Evolutionary conservation across 2,797 vertebrate species (phyloP).

Genomic region (Lacerta viridis): DNA sequence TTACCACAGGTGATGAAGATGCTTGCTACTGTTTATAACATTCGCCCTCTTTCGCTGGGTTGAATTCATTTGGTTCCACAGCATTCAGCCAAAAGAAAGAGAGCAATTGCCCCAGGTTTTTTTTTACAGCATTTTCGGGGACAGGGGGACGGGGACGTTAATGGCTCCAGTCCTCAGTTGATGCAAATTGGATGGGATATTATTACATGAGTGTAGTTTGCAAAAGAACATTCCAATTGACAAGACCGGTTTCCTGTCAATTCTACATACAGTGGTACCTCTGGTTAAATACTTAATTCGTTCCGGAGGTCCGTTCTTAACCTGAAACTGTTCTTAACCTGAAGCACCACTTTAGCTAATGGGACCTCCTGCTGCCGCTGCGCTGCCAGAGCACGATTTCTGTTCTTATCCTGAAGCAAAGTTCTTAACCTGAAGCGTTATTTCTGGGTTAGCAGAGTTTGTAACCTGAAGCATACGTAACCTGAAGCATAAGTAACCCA

Average conservation of each 20-base stretch:
- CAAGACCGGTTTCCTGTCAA: neutral
- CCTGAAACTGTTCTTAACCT: no score
- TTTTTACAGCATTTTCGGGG: neutral
- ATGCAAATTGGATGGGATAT: neutral
- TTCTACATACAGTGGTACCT: conserved; percentile 37
- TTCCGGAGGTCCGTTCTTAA: no score
- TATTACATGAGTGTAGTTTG: neutral
- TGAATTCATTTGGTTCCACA: neutral
- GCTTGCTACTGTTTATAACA: neutral
- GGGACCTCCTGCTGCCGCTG: no score
- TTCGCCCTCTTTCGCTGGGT: neutral
- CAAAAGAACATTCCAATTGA: neutral
- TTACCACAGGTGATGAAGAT: neutral
- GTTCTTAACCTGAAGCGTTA: no score
- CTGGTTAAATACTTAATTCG: no score
- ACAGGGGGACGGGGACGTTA: rapidly evolving
- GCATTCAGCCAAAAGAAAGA: neutral
- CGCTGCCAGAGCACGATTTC: no score
- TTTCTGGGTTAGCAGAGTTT: no score
- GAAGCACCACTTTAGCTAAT: no score
- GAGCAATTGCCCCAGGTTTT: no score
- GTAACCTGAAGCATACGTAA: no score
- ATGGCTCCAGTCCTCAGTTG: rapidly evolving
- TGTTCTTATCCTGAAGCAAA: no score
- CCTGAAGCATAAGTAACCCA: no score